Evolutionary conservation across 1,140 invertebrate species (phyloP).

Genomic region (Anastrepha ludens): DNA sequence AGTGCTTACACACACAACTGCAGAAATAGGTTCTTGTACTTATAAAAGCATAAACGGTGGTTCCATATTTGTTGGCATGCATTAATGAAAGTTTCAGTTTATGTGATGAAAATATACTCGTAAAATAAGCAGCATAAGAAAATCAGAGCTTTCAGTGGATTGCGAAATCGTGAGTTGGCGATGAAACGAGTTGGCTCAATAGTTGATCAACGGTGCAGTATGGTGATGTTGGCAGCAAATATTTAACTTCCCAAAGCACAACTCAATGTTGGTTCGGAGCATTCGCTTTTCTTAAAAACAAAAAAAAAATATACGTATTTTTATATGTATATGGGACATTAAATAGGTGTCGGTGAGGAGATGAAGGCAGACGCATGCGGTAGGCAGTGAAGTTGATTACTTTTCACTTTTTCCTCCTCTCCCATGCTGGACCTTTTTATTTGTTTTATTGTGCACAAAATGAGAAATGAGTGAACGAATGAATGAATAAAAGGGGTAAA

Average conservation of each 20-base stretch:
- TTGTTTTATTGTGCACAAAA: constrained; percentile 45
- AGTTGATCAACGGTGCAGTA: constrained; percentile 15
- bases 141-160: background rate
- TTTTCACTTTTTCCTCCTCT: constrained; percentile 7
- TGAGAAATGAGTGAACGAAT: constrained; percentile 31
- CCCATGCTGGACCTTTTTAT: background rate
- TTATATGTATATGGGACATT: constrained; percentile 13
- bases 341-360: background rate
- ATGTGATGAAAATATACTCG: background rate
- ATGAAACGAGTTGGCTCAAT: constrained; percentile 35
- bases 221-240: constrained; percentile 19
- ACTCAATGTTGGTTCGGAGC: background rate
- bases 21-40: background rate
- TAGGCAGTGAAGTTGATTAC: constrained; percentile 30
- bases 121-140: background rate
- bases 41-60: background rate
- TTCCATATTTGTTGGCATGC: background rate
- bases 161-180: background rate
- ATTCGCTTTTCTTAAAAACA: constrained; percentile 6
- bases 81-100: constrained; percentile 39
- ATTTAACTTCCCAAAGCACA: background rate
- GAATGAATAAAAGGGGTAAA: constrained; percentile 36
- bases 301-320: background rate
- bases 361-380: background rate
- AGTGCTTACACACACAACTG: background rate